A percentile compares a stretch with the other conserved stretches of the same genome.
Conservation (phyloP, 1,140 invertebrate species). For the Telenomus remus region DNA sequence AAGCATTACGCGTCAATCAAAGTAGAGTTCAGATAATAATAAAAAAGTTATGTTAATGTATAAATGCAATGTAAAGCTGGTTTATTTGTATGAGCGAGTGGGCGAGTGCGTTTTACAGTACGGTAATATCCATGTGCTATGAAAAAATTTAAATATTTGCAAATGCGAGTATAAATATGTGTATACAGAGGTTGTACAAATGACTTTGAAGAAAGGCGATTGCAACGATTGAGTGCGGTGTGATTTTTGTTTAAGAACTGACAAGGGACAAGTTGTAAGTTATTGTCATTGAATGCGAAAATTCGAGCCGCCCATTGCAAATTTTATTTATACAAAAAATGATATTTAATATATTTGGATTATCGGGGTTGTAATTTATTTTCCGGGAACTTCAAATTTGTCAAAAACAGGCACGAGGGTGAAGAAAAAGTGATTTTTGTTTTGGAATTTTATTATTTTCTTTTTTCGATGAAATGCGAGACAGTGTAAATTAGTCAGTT, state of each 20-base stretch:
- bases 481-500: conserved; percentile 33
- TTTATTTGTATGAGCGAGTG: conserved; percentile 27
- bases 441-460: no score
- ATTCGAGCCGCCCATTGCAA: conserved; percentile 3
- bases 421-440: no score
- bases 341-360: no score
- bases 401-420: no score
- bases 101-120: conserved; percentile 8
- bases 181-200: conserved; percentile 38
- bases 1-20: conserved; percentile 38
- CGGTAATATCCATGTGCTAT: conserved; percentile 22
- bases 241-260: conserved; percentile 5
- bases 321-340: conserved; percentile 9
- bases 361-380: conserved; percentile 6
- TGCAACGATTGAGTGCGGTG: no score
- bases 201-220: background rate
- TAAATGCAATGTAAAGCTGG: conserved; percentile 38
- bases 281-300: conserved; percentile 16
- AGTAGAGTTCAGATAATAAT: conserved; percentile 38
- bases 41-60: conserved; percentile 37
- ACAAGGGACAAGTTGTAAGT: conserved; percentile 20
- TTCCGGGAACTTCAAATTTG: background rate
- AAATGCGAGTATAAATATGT: conserved; percentile 32
- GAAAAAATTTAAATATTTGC: conserved; percentile 20
- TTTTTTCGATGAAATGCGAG: conserved; percentile 6